A percentile compares a stretch with the other conserved stretches of the same genome.
Evolutionary conservation across 2,797 vertebrate species (phyloP).

Genomic region (Poeciliopsis infans): DNA sequence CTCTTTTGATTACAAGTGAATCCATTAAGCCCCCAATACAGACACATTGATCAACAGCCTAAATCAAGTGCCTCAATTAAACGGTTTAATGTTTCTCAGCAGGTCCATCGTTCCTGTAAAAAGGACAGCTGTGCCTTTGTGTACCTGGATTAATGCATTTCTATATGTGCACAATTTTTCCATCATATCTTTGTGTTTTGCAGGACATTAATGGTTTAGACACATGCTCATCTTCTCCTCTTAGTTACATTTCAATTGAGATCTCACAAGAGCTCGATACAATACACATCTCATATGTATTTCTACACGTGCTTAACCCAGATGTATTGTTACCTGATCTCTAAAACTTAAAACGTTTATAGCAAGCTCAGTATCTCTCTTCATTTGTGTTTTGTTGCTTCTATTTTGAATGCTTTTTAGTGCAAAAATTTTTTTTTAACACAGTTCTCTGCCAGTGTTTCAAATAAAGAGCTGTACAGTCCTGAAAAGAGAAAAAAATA

Average conservation of each 20-base stretch:
- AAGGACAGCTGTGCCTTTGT: slow-evolving; percentile 38
- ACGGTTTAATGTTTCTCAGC: slow-evolving; percentile 43
- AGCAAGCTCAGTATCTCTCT: not conserved
- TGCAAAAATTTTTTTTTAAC: not conserved
- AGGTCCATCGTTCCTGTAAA: slow-evolving; percentile 24
- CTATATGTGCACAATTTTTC: slow-evolving; percentile 1
- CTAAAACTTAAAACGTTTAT: not conserved
- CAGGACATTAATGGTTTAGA: slow-evolving; percentile 2
- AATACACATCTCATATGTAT: not conserved
- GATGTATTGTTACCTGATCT: not conserved
- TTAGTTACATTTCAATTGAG: slow-evolving; percentile 27
- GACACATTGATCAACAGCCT: slow-evolving; percentile 49
- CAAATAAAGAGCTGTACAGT: not conserved
- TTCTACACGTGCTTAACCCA: not conserved
- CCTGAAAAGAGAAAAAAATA: not conserved
- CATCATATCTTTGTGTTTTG: not conserved
- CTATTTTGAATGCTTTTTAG: not conserved
- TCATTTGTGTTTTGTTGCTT: not conserved
- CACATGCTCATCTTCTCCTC: slow-evolving; percentile 2
- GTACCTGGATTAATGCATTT: slow-evolving; percentile 26
- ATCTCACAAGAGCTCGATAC: slow-evolving; percentile 7
- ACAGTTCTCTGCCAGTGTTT: not conserved
- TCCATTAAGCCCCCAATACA: slow-evolving; percentile 55
- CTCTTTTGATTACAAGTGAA: slow-evolving; percentile 53
- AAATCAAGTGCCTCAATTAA: slow-evolving; percentile 56